Evolutionary conservation across 2,797 vertebrate species (phyloP).

Genomic region (Podargus strigoides): DNA sequence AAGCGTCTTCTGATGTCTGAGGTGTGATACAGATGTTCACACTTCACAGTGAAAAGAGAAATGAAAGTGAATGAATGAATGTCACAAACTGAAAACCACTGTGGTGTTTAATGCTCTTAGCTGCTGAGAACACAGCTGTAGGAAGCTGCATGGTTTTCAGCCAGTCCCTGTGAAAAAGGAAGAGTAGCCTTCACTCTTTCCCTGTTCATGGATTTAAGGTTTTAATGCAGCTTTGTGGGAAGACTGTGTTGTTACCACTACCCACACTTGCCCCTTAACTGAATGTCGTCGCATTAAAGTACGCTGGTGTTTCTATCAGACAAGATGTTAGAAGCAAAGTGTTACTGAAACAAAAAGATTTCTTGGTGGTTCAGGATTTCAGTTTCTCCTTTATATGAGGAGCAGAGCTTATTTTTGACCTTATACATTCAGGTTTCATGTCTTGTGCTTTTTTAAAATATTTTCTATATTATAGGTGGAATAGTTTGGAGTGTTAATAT

Average conservation of each 20-base stretch:
- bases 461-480: background rate
- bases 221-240: background rate
- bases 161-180: background rate
- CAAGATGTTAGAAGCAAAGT: background rate
- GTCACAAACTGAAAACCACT: background rate
- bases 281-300: background rate
- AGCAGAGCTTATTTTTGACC: background rate
- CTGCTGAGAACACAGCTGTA: background rate
- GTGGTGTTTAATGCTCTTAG: background rate
- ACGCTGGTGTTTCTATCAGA: background rate
- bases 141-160: background rate
- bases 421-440: background rate
- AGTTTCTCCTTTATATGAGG: background rate
- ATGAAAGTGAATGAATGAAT: background rate
- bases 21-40: background rate
- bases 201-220: background rate
- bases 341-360: background rate
- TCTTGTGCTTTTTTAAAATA: background rate
- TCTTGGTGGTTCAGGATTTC: background rate
- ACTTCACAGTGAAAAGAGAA: background rate
- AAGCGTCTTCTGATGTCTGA: background rate
- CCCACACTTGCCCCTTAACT: background rate
- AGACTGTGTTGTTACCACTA: background rate
- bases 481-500: background rate
- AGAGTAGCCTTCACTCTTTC: background rate